phyloP scores from a whole-genome alignment of 2,113 vertebrate genomes.

The Dasypus novemcinctus region DNA sequence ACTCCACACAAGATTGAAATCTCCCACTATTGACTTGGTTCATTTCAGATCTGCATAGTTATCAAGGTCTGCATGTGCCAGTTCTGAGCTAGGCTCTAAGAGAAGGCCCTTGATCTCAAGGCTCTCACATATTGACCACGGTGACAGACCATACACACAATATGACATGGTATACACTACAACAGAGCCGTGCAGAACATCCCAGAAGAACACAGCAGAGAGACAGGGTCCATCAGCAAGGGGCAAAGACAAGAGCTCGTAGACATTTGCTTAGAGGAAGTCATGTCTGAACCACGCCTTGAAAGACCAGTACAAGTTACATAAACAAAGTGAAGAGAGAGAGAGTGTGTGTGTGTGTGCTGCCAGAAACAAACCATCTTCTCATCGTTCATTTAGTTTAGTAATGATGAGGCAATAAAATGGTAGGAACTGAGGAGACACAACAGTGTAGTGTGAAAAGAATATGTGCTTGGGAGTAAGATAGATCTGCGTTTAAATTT shows the following conservation, averaged over 20 bases:
- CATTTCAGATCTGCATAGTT: background rate
- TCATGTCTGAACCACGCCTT: background rate
- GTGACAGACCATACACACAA: background rate
- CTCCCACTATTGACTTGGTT: background rate
- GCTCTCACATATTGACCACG: no score
- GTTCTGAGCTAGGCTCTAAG: background rate
- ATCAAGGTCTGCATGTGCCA: fast-evolving
- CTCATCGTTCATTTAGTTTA: background rate
- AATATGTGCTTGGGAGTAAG: background rate
- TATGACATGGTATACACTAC: background rate
- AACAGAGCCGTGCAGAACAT: background rate
- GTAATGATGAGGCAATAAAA: no score
- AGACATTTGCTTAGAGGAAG: background rate
- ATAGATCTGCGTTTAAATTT: background rate
- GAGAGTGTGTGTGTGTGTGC: background rate
- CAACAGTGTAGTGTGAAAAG: background rate
- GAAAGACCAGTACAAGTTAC: background rate
- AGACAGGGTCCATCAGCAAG: background rate
- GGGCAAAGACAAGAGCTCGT: background rate
- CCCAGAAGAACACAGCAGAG: background rate
- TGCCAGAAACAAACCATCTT: background rate
- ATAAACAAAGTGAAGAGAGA: background rate
- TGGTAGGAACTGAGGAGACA: background rate
- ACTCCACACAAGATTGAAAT: background rate
- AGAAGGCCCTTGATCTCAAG: background rate